Percentiles rank a stretch among this genome's conserved stretches.
These are phyloP conservation scores for Bruchidius siliquastri DNA, from an alignment of 2,888 invertebrate species.

Conservation along the genomic window DNA sequence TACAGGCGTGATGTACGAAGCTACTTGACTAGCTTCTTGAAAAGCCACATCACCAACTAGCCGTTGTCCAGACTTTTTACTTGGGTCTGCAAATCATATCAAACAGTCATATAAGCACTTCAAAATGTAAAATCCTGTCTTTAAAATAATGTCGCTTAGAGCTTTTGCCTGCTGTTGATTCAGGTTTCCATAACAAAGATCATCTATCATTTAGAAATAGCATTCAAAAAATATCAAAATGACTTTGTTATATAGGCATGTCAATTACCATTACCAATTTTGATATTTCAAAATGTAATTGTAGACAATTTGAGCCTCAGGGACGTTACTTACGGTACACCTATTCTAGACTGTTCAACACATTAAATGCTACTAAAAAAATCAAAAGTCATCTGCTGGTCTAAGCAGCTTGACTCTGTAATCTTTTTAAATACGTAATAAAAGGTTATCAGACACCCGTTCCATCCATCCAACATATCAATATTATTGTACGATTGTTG, in stretches of 20 bases:
- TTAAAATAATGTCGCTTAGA: background rate
- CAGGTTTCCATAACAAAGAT: no score
- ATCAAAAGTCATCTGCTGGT: background rate
- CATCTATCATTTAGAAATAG: no score
- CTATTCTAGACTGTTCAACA: background rate
- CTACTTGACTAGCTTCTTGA: slow-evolving; percentile 71
- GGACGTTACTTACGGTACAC: background rate
- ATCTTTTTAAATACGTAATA: background rate
- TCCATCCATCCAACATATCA: background rate
- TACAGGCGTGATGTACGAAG: slow-evolving; percentile 89
- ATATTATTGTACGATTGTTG: background rate
- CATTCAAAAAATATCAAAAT: no score
- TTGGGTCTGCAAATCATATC: slow-evolving; percentile 56
- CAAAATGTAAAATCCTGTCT: background rate
- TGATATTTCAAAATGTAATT: no score
- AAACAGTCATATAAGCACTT: background rate
- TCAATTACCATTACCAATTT: no score
- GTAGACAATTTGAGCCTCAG: no score
- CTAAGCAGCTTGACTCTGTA: background rate
- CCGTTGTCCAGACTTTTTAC: slow-evolving; percentile 73
- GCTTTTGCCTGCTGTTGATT: background rate
- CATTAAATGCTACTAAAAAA: background rate
- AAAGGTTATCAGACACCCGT: background rate
- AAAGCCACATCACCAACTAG: slow-evolving; percentile 95
- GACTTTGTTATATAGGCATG: no score